Evolutionary conservation across 2,113 vertebrate genomes (phyloP), one percentile per base, ranked within the genome.

Genomic region (Eolophus roseicapilla): DNA sequence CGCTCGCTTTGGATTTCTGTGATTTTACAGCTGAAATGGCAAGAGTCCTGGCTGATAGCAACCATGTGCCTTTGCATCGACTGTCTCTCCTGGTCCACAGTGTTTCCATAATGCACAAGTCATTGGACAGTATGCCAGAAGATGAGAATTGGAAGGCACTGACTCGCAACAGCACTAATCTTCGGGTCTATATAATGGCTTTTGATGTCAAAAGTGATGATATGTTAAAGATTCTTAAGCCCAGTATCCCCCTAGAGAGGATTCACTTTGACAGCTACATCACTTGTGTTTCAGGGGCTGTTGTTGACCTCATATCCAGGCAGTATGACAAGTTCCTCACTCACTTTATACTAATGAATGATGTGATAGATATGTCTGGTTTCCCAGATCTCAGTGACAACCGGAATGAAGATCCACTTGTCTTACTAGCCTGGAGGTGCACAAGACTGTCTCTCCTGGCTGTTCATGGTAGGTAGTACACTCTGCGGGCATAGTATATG

Each of bases 251-350:
- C 17, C 97, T 99, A 96, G 99, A 99, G 98, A 98, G 99, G 94
- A 99, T 99, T 97, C 99, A 99, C 95, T 98, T 99, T 82, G 99
- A 99, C 97, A 99, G 99, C 97, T 99, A 99, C 96, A 98, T 98
- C 95, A 98, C 98, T 55, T 98, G 98, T 91, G 99, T 99, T 97
- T 99, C 98, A 37, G 99, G 99, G 59, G 98, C 98, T 67, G 98
- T 98, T 81, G 97, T 99, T 97, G 99, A 99, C 98, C 99, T 99
- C 96, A 99, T 99, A 98, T 99, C 99, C 87, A 98, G 98, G 98
- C 99, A 99, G 98, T 99, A 99, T 95, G 98, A 99, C 98, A 99
- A 99, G 97, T 99, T 99, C 88, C 99, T 99, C 96, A 99, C 98
- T 94, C 99, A 99, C 96, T 99, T 99, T 96, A 98, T 99, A 97